phyloP scores from a whole-genome alignment of 1,140 invertebrate genomes.

The Glomeris maerens region DNA sequence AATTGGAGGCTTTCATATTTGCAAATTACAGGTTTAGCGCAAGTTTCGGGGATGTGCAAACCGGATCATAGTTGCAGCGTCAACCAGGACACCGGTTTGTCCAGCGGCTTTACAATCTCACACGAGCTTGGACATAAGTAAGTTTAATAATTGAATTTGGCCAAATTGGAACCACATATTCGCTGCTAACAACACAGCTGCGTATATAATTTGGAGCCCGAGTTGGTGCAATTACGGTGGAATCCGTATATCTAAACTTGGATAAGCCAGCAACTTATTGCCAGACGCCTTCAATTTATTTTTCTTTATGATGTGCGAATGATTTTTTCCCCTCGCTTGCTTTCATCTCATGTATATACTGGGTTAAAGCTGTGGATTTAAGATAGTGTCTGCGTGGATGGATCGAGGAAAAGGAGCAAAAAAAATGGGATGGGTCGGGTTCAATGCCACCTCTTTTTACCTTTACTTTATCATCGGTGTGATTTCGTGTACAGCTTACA shows the following conservation, averaged over 20 bases:
- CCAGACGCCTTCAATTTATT: neutral
- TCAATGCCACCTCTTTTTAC: too few species aligned
- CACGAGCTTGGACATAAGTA: conserved; percentile 24
- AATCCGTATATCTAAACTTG: neutral
- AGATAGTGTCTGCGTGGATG: too few species aligned
- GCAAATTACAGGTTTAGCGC: conserved; percentile 17
- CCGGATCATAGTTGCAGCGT: conserved; percentile 16
- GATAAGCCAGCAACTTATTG: neutral
- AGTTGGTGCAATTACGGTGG: too few species aligned
- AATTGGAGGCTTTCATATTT: conserved; percentile 6
- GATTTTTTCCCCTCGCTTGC: too few species aligned
- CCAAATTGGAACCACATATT: neutral
- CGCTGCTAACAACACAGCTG: neutral
- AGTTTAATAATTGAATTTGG: conserved; percentile 3
- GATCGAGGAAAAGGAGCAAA: too few species aligned
- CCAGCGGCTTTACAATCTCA: conserved; percentile 20
- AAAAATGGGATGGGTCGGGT: too few species aligned
- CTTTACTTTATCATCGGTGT: too few species aligned
- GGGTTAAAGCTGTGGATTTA: too few species aligned
- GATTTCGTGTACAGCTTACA: too few species aligned
- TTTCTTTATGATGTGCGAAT: neutral
- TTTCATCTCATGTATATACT: too few species aligned
- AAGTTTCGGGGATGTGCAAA: conserved; percentile 20
- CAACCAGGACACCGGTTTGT: conserved; percentile 20
- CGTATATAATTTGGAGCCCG: too few species aligned